Evolutionary conservation across 23 tunicate species (phyloP), one percentile per base, ranked within the genome.

Genomic region (Clavelina lepadiformis): DNA sequence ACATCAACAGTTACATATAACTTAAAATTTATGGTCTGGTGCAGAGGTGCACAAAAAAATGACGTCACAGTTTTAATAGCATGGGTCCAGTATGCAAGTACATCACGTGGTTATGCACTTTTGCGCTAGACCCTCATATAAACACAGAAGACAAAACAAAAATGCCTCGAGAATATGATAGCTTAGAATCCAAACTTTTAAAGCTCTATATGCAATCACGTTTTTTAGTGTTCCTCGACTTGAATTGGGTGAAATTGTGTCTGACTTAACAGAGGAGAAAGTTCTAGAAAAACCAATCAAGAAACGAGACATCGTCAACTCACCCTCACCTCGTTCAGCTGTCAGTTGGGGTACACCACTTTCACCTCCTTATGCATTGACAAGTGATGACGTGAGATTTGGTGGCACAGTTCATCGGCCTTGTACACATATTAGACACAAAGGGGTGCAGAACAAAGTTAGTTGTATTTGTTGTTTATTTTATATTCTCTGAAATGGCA

Each of bases 261-360:
- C 45, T 31, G 75, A 78, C 11, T 36, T 23, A 21, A 51, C 75
- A 4, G 84, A 58, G 19, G 76, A 78, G 11, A 33, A 60, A 35
- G 33, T 52, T n/a, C 32, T 67, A 24, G 72, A 67, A 51, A 35
- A 78, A 24, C 69, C 84, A 5, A 24, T 78, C 1, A 29, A 50
- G 4, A 68, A 58, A 58, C 18, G 18, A 33, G 55, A 78, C 21
- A 32, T 51, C 34, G 19, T 68, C 3, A 38, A 68, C 3, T 28
- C 85, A 1, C 95, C 95, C 0, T 69, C 71, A 3, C 65, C 95
- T 3, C 63, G 68, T 22, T 86, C 95, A 20, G 49, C 74, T 4
- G 65, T 86, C 34, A 86, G 95, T 33, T 86, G 95, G 95, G 95
- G 95, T 8, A 86, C 95, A 33, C 75, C 82, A 6, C 58, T 61